Conservation (phyloP, 2,797 vertebrate species). For the Mareca strepera region DNA sequence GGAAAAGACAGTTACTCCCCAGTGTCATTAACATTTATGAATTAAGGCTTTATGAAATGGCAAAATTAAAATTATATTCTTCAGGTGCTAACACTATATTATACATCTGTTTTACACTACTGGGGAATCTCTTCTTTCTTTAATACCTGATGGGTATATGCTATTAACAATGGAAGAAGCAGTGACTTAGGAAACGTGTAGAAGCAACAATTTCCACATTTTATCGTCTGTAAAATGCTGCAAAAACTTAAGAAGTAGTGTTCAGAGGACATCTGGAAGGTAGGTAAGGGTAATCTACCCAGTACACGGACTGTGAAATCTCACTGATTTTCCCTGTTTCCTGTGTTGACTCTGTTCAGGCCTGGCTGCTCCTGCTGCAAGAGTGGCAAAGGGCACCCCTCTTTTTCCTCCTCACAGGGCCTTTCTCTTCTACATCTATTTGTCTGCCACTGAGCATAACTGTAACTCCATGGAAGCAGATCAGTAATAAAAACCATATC, state of each 20-base stretch:
- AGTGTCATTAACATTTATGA: slow-evolving; percentile 71
- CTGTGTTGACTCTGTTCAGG: neutral
- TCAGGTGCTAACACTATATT: slow-evolving; percentile 45
- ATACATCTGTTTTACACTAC: slow-evolving; percentile 65
- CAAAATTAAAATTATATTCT: slow-evolving; percentile 60
- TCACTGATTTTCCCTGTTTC: neutral
- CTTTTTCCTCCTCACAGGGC: neutral
- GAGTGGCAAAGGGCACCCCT: neutral
- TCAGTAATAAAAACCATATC: neutral
- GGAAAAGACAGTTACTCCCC: slow-evolving; percentile 52
- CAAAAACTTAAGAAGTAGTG: neutral
- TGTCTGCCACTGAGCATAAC: neutral
- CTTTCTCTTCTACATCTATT: neutral
- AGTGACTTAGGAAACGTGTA: neutral
- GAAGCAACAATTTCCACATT: slow-evolving; percentile 7
- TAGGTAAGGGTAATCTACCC: neutral
- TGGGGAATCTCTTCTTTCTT: slow-evolving; percentile 38
- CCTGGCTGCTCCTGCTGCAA: neutral
- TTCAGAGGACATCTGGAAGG: neutral
- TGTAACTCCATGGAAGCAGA: neutral
- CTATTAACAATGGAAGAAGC: slow-evolving; percentile 20
- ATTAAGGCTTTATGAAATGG: slow-evolving; percentile 65
- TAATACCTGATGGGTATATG: slow-evolving; percentile 1
- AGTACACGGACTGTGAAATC: neutral
- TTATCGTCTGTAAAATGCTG: neutral